Evolutionary conservation across 2,113 vertebrate species (phyloP).

Genomic region (Trichechus manatus): DNA sequence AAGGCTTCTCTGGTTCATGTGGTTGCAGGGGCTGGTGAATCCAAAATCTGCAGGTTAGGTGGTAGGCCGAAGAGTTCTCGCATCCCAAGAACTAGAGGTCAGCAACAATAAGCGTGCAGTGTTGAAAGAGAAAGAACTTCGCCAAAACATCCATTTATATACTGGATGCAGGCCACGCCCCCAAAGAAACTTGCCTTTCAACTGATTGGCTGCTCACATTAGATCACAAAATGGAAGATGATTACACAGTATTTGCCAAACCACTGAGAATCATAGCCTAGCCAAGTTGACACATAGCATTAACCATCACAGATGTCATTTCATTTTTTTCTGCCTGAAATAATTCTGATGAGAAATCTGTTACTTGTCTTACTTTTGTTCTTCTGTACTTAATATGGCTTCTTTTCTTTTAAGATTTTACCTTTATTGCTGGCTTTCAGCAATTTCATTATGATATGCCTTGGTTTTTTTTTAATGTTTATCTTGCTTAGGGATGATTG

Average conservation of each 20-base stretch:
- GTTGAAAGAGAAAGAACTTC: background rate
- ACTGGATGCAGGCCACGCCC: background rate
- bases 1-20: background rate
- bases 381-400: background rate
- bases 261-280: background rate
- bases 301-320: background rate
- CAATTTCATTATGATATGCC: background rate
- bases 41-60: background rate
- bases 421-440: background rate
- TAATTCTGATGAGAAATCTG: background rate
- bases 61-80: background rate
- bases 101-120: background rate
- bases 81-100: background rate
- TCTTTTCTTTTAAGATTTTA: background rate
- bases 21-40: background rate
- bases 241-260: background rate
- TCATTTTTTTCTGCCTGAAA: background rate
- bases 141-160: background rate
- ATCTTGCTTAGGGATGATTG: constrained; percentile 22
- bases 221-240: background rate
- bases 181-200: background rate
- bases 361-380: background rate
- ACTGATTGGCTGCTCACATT: background rate
- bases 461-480: background rate
- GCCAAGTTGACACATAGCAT: background rate